These are phyloP conservation scores for Lepidocolaptes lacrymiger DNA, from an alignment of 2,797 vertebrate genomes.

Conservation along the genomic window DNA sequence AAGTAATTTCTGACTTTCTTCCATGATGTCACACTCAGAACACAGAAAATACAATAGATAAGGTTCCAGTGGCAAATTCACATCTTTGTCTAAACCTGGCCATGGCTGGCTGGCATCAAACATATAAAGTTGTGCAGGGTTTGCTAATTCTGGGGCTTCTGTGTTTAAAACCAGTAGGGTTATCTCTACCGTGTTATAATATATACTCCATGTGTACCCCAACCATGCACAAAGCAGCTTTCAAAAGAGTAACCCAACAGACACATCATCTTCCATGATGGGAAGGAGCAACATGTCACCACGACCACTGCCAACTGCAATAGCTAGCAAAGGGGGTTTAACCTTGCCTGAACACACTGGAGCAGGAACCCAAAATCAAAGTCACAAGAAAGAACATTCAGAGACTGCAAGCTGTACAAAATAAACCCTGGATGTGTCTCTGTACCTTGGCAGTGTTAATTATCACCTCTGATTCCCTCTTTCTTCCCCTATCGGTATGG, in stretches of 20 bases:
- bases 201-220: rapidly evolving
- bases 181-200: no score
- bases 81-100: not conserved
- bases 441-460: not conserved
- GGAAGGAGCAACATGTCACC: not conserved
- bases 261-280: rapidly evolving
- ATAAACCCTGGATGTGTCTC: rapidly evolving
- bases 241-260: rapidly evolving
- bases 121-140: rapidly evolving
- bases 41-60: rapidly evolving
- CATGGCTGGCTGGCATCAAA: rapidly evolving
- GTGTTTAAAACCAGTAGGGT: not conserved
- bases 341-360: not conserved
- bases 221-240: not conserved
- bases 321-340: rapidly evolving
- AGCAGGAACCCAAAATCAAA: not conserved
- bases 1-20: not conserved
- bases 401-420: not conserved
- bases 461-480: not conserved
- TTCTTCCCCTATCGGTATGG: rapidly evolving
- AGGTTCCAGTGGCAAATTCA: not conserved
- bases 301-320: rapidly evolving
- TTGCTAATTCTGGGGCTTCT: not conserved
- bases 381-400: not conserved
- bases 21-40: rapidly evolving